phyloP scores from a whole-genome alignment of 1,140 invertebrate species.

The Zaprionus ghesquierei region DNA sequence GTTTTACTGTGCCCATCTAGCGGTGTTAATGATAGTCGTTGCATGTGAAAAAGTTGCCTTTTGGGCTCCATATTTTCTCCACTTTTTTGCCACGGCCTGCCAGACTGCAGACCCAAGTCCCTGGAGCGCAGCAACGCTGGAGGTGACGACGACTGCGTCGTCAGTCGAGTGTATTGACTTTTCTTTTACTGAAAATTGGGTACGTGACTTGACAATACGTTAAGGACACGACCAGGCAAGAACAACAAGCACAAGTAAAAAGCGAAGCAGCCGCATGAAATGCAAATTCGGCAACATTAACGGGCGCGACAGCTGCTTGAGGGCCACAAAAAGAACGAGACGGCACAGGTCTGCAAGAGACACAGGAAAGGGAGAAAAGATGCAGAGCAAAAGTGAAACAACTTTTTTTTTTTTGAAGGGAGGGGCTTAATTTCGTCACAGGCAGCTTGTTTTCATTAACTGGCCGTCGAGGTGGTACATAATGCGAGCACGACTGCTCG shows the following conservation, averaged over 20 bases:
- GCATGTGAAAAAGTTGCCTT: slow-evolving; percentile 3
- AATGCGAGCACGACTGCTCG: slow-evolving; percentile 51
- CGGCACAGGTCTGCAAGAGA: neutral
- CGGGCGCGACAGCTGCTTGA: slow-evolving; percentile 36
- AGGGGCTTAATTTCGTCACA: slow-evolving; percentile 70
- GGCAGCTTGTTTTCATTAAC: slow-evolving; percentile 78
- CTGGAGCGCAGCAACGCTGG: neutral
- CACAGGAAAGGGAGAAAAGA: neutral
- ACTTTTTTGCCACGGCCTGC: neutral
- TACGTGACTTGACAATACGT: slow-evolving; percentile 76
- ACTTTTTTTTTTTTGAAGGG: slow-evolving; percentile 61
- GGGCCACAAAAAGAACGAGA: neutral
- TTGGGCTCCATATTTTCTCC: slow-evolving; percentile 6
- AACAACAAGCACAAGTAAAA: neutral
- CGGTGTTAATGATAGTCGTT: neutral
- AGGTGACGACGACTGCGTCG: slow-evolving; percentile 2
- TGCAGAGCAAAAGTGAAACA: slow-evolving; percentile 29
- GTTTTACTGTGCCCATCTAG: neutral
- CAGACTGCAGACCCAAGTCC: slow-evolving; percentile 3
- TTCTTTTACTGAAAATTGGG: slow-evolving; percentile 67
- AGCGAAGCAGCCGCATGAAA: slow-evolving; percentile 63
- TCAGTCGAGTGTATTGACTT: slow-evolving; percentile 71
- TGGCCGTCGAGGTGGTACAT: slow-evolving; percentile 50
- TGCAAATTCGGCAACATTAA: slow-evolving; percentile 76
- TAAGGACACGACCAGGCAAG: slow-evolving; percentile 30